phyloP scores from a whole-genome alignment of 2,888 invertebrate genomes.

The Drosophila gaucha region DNA sequence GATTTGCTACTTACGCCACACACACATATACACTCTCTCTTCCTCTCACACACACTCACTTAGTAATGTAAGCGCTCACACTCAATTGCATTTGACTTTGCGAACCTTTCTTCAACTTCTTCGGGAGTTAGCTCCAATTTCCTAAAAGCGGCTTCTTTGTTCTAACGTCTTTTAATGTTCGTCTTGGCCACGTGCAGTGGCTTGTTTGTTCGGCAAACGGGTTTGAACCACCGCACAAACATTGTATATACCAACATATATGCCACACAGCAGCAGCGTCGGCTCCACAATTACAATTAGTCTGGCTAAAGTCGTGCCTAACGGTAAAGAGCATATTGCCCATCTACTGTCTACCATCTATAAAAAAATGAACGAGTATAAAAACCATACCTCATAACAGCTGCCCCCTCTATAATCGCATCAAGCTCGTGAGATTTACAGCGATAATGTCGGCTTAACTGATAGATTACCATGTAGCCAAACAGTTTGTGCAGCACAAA shows the following conservation, averaged over 20 bases:
- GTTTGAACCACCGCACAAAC: constrained; percentile 43
- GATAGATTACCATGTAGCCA: constrained; percentile 62
- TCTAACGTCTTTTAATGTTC: constrained; percentile 48
- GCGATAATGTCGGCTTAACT: constrained; percentile 71
- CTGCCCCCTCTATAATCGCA: constrained; percentile 55
- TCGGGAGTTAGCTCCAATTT: constrained; percentile 57
- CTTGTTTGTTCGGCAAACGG: constrained; percentile 51
- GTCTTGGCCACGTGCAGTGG: constrained; percentile 64
- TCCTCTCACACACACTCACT: background rate
- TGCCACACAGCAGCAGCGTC: constrained; percentile 54
- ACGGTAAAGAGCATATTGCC: constrained; percentile 64
- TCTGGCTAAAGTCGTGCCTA: constrained; percentile 79
- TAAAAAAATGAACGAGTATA: too few relatives aligned
- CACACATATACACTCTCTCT: background rate
- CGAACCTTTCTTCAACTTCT: constrained; percentile 34
- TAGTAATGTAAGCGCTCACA: background rate
- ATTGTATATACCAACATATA: constrained; percentile 20
- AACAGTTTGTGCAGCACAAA: constrained; percentile 7
- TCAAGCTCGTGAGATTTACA: constrained; percentile 69
- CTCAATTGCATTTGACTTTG: constrained; percentile 28
- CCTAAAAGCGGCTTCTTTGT: constrained; percentile 64
- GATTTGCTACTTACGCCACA: constrained; percentile 39
- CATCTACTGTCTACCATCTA: constrained; percentile 17
- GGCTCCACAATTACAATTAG: constrained; percentile 65
- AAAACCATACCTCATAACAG: constrained; percentile 51